Percentiles rank a stretch among this genome's conserved stretches.
Conservation (phyloP, 2,113 vertebrate species). For the Cyanoramphus novaezelandiae region DNA sequence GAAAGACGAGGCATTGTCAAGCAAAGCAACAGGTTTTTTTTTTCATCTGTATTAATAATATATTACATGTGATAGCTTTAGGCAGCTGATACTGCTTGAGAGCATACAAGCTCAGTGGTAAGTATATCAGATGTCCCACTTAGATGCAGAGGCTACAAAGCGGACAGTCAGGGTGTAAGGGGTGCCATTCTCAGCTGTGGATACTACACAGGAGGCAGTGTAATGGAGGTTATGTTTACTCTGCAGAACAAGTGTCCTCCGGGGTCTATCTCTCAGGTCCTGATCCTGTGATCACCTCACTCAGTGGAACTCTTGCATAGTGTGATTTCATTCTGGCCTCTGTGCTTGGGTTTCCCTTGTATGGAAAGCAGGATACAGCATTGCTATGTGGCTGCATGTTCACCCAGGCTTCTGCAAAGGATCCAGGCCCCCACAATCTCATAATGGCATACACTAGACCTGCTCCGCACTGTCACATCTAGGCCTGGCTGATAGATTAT, state of each 20-base stretch:
- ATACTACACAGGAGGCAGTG: not conserved
- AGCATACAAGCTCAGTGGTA: not conserved
- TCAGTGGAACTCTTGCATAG: not conserved
- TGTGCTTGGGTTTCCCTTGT: not conserved
- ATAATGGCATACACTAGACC: not conserved
- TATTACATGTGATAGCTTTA: not conserved
- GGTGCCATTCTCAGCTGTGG: not conserved
- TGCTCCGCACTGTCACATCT: not conserved
- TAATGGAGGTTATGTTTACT: not conserved
- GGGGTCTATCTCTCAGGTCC: not conserved
- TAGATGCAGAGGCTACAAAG: not conserved
- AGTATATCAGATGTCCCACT: not conserved
- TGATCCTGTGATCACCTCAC: not conserved
- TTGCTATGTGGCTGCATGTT: not conserved
- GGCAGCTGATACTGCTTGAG: not conserved
- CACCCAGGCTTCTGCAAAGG: not conserved
- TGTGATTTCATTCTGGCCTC: not conserved
- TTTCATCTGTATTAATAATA: not conserved
- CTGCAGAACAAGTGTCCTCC: not conserved
- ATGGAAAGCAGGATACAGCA: not conserved
- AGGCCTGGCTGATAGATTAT: not conserved
- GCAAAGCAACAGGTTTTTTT: not conserved
- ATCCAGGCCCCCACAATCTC: rapidly evolving
- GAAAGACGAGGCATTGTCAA: not conserved
- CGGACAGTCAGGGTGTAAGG: not conserved